These are phyloP conservation scores for Operophtera brumata DNA, from an alignment of 2,888 invertebrate species.

Conservation along the genomic window DNA sequence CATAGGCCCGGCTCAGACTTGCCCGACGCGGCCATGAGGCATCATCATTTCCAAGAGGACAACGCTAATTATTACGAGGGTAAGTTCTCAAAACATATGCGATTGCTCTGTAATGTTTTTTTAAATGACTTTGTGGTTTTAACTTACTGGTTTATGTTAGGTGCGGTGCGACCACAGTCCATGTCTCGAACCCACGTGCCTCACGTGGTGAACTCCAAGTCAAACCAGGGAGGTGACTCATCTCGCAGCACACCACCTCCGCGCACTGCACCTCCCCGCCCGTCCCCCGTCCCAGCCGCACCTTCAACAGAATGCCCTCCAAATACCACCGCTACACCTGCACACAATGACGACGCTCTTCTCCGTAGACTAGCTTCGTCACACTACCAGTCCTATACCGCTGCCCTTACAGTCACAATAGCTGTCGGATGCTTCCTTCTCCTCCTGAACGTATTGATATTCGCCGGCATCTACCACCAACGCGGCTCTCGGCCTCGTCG, in stretches of 20 bases:
- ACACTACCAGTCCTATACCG: constrained; percentile 93
- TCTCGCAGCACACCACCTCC: constrained; percentile 65
- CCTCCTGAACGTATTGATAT: constrained; percentile 90
- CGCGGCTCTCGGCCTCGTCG: constrained; percentile 86
- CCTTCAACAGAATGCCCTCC: constrained; percentile 89
- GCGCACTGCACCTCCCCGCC: constrained; percentile 68
- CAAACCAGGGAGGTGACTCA: constrained; percentile 49
- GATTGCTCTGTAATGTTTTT: background rate
- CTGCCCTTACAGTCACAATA: constrained; percentile 92
- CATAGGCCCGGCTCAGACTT: constrained; percentile 88
- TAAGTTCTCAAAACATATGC: constrained; percentile 44
- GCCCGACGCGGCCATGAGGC: constrained; percentile 91
- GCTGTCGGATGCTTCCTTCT: constrained; percentile 92
- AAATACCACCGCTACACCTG: constrained; percentile 73
- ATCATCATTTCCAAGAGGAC: constrained; percentile 92
- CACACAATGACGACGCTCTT: constrained; percentile 84
- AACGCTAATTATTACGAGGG: constrained; percentile 90
- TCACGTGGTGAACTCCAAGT: constrained; percentile 73
- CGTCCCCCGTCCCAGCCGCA: constrained; percentile 65
- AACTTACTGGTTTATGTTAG: constrained; percentile 56
- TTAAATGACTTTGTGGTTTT: background rate
- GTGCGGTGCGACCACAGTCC: constrained; percentile 88
- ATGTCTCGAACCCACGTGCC: constrained; percentile 83
- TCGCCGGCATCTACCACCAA: constrained; percentile 93
- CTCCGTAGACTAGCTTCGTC: constrained; percentile 88